Evolutionary conservation across 2,113 vertebrate species (phyloP).

Genomic region (Grallaria varia): DNA sequence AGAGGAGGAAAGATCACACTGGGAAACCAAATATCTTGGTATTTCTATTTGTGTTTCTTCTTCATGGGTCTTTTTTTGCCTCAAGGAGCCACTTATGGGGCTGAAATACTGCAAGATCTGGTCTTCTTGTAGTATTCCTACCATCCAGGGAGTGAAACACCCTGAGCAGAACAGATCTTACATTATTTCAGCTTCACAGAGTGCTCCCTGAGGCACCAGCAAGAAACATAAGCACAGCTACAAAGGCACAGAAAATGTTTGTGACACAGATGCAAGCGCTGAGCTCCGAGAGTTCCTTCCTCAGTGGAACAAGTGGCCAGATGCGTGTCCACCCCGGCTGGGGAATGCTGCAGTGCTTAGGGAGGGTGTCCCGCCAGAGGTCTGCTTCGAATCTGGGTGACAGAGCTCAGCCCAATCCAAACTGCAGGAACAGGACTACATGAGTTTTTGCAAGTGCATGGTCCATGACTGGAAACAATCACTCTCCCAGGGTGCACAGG

Average conservation of each 20-base stretch:
- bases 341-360: accelerated
- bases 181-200: conserved; percentile 65
- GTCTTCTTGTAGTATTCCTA: conserved; percentile 41
- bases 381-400: accelerated
- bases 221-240: conserved; percentile 35
- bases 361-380: background rate
- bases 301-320: background rate
- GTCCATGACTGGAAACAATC: background rate
- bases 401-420: background rate
- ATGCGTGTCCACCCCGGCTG: accelerated
- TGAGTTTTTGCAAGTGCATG: background rate
- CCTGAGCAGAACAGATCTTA: conserved; percentile 65
- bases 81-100: conserved; percentile 61
- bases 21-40: conserved; percentile 41
- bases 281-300: background rate
- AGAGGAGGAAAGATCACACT: conserved; percentile 16
- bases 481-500: background rate
- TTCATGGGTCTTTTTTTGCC: conserved; percentile 57
- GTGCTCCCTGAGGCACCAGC: conserved; percentile 43
- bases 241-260: conserved; percentile 24
- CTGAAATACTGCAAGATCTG: conserved; percentile 65
- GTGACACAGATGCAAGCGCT: conserved; percentile 8
- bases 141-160: conserved; percentile 54
- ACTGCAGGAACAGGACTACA: background rate
- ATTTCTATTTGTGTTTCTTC: conserved; percentile 55